phyloP scores from a whole-genome alignment of 2,797 vertebrate genomes.

The Gorsachius magnificus region DNA sequence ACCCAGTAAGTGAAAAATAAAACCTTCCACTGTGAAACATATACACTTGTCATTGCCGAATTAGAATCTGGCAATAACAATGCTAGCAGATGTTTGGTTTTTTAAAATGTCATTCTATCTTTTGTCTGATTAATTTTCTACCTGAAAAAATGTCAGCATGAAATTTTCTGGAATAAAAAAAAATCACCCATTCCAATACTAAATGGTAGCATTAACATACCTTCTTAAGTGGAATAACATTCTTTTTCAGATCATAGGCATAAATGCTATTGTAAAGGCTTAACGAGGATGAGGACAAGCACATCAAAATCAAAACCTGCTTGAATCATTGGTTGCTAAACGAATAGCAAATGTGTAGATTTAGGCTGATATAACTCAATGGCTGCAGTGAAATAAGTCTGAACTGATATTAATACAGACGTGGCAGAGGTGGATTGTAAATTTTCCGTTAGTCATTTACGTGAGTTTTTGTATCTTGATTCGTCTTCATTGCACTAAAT shows the following conservation, averaged over 20 bases:
- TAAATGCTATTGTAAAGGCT: background rate
- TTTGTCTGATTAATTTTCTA: background rate
- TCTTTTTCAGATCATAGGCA: background rate
- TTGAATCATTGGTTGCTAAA: background rate
- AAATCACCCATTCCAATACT: background rate
- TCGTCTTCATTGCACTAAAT: background rate
- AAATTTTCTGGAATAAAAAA: background rate
- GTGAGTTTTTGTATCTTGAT: background rate
- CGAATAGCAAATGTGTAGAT: background rate
- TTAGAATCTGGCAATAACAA: constrained; percentile 32
- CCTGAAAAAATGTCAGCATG: background rate
- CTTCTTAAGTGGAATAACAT: background rate
- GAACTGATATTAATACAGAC: background rate
- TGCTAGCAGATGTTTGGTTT: background rate
- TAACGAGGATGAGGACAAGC: background rate
- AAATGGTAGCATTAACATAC: background rate
- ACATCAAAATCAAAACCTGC: background rate
- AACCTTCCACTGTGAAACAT: background rate
- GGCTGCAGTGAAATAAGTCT: background rate
- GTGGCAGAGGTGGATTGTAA: background rate
- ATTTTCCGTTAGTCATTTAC: background rate
- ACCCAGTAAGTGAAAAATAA: background rate
- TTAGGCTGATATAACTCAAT: background rate
- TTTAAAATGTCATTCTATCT: background rate
- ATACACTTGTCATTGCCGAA: background rate